These are phyloP conservation scores for Branchinecta lynchi DNA, from an alignment of 1,140 invertebrate species.

Conservation along the genomic window DNA sequence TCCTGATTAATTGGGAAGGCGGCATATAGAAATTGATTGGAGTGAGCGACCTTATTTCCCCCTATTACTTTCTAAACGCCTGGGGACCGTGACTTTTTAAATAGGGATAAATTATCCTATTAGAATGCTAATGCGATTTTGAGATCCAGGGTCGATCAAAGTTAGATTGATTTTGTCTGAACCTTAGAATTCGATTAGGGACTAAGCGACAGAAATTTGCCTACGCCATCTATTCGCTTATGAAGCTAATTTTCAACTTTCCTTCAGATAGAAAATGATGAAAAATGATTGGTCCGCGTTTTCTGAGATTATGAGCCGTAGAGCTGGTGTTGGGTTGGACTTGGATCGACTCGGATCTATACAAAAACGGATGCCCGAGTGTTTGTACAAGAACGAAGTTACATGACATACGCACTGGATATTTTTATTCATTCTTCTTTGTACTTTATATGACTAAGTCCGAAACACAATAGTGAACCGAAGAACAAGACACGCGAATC, in stretches of 20 bases:
- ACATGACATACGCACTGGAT: too few species aligned
- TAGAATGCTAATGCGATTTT: slow-evolving; percentile 4
- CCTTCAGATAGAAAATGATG: neutral
- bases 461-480: too few species aligned
- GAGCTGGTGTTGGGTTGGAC: too few species aligned
- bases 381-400: too few species aligned
- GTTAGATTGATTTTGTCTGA: slow-evolving; percentile 9
- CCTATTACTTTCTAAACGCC: neutral
- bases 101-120: slow-evolving; percentile 11
- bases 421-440: too few species aligned
- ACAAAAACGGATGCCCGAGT: too few species aligned
- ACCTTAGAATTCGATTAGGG: slow-evolving; percentile 7
- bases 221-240: slow-evolving; percentile 11
- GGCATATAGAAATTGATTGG: neutral
- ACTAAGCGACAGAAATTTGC: slow-evolving; percentile 3
- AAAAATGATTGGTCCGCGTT: neutral
- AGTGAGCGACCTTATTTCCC: slow-evolving; percentile 1
- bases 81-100: neutral
- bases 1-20: neutral
- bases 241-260: slow-evolving; percentile 7
- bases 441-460: too few species aligned
- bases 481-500: too few species aligned
- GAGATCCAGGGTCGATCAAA: slow-evolving; percentile 6
- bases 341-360: too few species aligned
- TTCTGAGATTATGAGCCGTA: neutral